Conservation (phyloP, 2,113 vertebrate genomes). For the Vulpes vulpes region DNA sequence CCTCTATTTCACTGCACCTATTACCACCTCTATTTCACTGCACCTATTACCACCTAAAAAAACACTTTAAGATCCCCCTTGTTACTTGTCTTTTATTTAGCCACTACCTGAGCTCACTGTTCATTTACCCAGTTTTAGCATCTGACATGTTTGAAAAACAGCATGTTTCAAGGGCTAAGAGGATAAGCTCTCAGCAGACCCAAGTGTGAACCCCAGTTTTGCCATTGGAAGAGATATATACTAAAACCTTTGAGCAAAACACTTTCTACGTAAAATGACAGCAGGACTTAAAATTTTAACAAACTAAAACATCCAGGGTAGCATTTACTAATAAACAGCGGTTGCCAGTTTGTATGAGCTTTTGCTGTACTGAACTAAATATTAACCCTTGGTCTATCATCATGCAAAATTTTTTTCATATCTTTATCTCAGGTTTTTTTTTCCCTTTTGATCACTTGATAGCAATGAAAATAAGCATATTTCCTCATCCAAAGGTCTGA, state of each 20-base stretch:
- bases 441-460: background rate
- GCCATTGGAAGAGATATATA: background rate
- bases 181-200: background rate
- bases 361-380: background rate
- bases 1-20: background rate
- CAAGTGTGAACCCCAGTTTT: background rate
- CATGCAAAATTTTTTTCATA: background rate
- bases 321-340: background rate
- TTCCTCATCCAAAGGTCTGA: background rate
- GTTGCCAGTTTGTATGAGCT: background rate
- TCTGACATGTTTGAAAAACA: slow-evolving; percentile 15
- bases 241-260: background rate
- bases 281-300: background rate
- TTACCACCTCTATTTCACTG: background rate
- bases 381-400: background rate
- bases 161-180: background rate
- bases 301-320: background rate
- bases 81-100: background rate
- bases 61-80: background rate
- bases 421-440: background rate
- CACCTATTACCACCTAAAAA: background rate
- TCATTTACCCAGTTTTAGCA: background rate
- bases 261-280: background rate
- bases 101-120: background rate
- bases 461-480: background rate